Evolutionary conservation across 2,888 invertebrate species (phyloP), one percentile per base, ranked within the genome.

Genomic region (Thymelicus acteon): DNA sequence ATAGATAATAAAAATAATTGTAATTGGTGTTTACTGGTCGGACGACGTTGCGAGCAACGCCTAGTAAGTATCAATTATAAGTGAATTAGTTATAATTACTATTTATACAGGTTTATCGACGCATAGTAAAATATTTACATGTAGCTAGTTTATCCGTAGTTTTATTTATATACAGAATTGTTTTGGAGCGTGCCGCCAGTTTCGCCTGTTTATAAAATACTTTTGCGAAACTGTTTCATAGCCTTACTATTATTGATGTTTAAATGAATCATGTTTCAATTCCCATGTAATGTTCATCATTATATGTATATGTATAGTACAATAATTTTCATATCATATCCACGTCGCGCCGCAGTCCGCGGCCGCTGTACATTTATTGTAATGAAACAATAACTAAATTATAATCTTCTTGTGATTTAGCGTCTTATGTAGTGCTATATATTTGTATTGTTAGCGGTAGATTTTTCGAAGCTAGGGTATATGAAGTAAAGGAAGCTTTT

Each of bases 351-450:
- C 44, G 19, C 19, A 19, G 19, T 19, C 60, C 37, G 19, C 0
- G 58, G 65, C 31, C 12, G 47, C 48, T 49, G 61, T 31, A 68
- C 52, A 64, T 72, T 64, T 24, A 69, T 72, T 37, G 47, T 72
- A 31, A 66, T 40, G 62, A 60, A 49, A 88, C 85, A 86, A 86
- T 86, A 69, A 69, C 69, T 69, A 69, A 63, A 63, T 57, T 86
- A 86, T 63, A 80, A 80, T 80, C 78, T 84, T 82, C 81, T 85
- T 85, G 86, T 87, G 85, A 87, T 86, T 83, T 84, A 88, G 86
- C 80, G 78, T 82, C 79, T 80, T 85, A 83, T 75, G 82, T 85
- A 85, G 84, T 80, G 76, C 78, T 79, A 74, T 69, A 48, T 63
- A 68, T 47, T 54, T 80, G 70, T 78, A 76, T 76, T 68, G 75